Evolutionary conservation across 2,888 invertebrate genomes (phyloP).

Genomic region (Drosophila differens): DNA sequence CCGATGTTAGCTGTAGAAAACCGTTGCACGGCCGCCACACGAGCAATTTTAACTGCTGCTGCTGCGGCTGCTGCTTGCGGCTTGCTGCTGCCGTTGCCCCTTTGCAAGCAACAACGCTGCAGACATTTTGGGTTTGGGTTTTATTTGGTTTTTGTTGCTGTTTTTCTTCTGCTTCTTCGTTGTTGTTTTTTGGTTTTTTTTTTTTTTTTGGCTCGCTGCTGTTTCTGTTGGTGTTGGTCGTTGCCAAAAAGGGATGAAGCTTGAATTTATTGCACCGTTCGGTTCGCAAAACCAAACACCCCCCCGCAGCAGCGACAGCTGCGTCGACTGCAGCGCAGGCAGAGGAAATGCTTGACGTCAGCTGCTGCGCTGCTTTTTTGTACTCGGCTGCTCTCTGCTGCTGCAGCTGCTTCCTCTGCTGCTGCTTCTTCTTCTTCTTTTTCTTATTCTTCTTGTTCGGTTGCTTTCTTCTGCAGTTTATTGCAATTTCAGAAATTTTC

Average conservation of each 20-base stretch:
- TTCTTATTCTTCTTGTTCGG: conserved; percentile 25
- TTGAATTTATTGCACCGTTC: conserved; percentile 71
- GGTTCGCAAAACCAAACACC: conserved; percentile 10
- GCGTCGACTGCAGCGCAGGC: conserved; percentile 45
- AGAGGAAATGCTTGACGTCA: conserved; percentile 61
- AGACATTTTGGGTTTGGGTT: conserved; percentile 74
- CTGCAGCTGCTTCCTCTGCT: conserved; percentile 18
- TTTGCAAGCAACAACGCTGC: conserved; percentile 64
- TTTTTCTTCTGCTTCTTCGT: neutral
- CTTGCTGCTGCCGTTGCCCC: conserved; percentile 45
- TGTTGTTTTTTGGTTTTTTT: conserved; percentile 9
- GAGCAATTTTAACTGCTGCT: conserved; percentile 47
- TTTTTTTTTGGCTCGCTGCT: conserved; percentile 49
- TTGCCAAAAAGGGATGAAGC: conserved; percentile 77
- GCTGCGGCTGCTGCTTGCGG: conserved; percentile 32
- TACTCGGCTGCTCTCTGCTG: neutral
- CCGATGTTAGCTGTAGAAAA: conserved; percentile 72
- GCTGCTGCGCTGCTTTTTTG: neutral
- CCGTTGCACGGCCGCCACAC: conserved; percentile 80
- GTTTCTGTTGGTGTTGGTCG: conserved; percentile 68
- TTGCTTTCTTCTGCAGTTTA: conserved; percentile 40
- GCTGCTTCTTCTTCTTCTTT: conserved; percentile 16
- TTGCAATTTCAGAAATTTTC: conserved; percentile 63
- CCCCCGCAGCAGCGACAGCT: conserved; percentile 28
- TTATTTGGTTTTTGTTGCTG: conserved; percentile 26